Conservation (phyloP, 2,113 vertebrate genomes). For the Microtus richardsoni region DNA sequence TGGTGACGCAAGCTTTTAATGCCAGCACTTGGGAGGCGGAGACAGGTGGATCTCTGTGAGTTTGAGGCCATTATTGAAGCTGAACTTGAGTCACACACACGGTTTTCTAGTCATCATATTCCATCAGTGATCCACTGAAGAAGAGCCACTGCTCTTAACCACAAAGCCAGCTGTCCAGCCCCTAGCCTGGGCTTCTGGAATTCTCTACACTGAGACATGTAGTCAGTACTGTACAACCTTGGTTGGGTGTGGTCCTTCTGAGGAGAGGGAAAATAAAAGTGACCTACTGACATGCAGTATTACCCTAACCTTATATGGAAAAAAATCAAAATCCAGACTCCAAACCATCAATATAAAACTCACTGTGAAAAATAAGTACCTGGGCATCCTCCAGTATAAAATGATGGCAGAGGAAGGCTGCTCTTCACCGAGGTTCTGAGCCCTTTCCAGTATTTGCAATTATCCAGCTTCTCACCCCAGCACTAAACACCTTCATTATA, state of each 20-base stretch:
- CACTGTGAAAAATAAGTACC: slow-evolving; percentile 3
- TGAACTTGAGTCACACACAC: neutral
- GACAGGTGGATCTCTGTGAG: no score
- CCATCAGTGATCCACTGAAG: neutral
- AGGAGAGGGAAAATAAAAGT: neutral
- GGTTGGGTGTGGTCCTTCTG: neutral
- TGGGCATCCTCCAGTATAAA: neutral
- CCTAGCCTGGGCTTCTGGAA: neutral
- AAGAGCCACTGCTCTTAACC: neutral
- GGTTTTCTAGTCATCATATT: neutral
- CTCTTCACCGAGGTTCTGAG: neutral
- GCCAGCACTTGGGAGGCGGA: no score
- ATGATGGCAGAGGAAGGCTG: neutral
- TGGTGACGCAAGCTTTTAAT: no score
- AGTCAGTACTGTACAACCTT: neutral
- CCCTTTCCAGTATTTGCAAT: slow-evolving; percentile 1
- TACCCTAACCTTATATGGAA: neutral
- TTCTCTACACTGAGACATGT: neutral
- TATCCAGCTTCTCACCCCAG: neutral
- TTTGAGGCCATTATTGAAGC: neutral
- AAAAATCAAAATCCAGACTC: neutral
- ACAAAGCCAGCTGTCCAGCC: neutral
- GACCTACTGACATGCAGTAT: neutral
- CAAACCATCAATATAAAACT: neutral
- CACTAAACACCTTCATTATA: neutral